Base-by-base conservation (phyloP, 2,113 vertebrate species). In the Nibea coibor region DNA sequence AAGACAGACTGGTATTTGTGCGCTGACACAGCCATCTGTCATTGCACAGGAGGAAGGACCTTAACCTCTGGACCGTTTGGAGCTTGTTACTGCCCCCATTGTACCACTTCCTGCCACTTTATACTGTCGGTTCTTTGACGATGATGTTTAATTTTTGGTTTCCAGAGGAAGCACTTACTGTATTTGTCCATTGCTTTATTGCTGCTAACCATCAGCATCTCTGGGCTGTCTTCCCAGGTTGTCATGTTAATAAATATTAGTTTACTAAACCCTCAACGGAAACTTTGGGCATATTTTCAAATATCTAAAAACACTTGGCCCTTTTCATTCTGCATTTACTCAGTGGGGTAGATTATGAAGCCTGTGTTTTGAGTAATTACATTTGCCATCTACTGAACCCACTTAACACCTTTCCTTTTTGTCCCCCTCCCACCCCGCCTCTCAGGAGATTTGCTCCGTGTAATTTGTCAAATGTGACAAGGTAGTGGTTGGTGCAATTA, bases 391-490 rank as follows among this genome's bases (percentile, higher is more conserved):
- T 17, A 1, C 43, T 64, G 19, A 26, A 35, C 43, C 50, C 20
- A 56, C 43, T 48, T 58, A 48, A 28, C 50, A 20, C 39, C 65
- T 43, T 57, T 16, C 63, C 67, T 31, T 82, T 54, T 51, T 39
- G 70, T 16, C 57, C 57, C 19, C 3, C 48, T 14, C 43, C 12
- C 14, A 12, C 43, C 43, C 35, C 8, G 35, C 7, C 22, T 20
- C 15, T 20, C 48, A 90, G 75, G 19, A 91, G 87, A 95, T 96
- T 94, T 94, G 76, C 89, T 86, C 75, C 84, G 83, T 65, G 79
- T 94, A 92, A 95, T 94, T 94, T 92, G 87, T 90, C 71, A 91
- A 84, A 89, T 94, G 87, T 85, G 80, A 88, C 77, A 90, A 85
- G 84, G 83, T 89, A 54, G 58, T 43, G 88, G 86, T 91, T 81